A percentile compares a stretch with the other conserved stretches of the same genome.
phyloP scores from a whole-genome alignment of 2,113 vertebrate genomes.

The Hymenochirus boettgeri region DNA sequence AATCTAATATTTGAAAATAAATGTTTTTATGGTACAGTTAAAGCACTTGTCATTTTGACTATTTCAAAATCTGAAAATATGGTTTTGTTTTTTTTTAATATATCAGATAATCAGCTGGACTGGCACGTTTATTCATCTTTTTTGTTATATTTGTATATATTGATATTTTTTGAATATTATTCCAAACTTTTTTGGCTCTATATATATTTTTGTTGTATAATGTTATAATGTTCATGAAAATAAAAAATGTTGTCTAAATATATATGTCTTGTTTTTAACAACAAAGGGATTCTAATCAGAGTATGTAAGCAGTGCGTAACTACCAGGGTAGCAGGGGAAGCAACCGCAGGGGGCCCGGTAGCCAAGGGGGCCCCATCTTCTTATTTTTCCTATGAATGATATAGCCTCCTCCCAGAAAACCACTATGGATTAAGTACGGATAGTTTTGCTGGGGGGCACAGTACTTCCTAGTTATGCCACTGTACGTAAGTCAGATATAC shows the following conservation, averaged over 20 bases:
- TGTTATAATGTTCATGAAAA: not conserved
- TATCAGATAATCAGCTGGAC: not conserved
- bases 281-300: too few relatives aligned
- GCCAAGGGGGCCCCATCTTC: too few relatives aligned
- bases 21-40: not conserved
- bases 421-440: too few relatives aligned
- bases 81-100: not conserved
- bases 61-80: not conserved
- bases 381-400: too few relatives aligned
- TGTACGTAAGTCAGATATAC: too few relatives aligned
- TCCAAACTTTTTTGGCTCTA: not conserved
- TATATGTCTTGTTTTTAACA: too few relatives aligned
- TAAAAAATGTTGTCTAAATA: not conserved
- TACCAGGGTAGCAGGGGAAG: too few relatives aligned
- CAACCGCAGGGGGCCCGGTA: too few relatives aligned
- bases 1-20: not conserved
- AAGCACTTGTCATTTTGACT: not conserved
- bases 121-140: not conserved
- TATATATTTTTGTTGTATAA: not conserved
- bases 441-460: too few relatives aligned
- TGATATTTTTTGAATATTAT: slow-evolving; percentile 1
- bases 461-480: too few relatives aligned
- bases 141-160: slow-evolving; percentile 8
- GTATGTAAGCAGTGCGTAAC: too few relatives aligned
- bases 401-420: too few relatives aligned